Conservation (phyloP, 1,140 invertebrate genomes). For the Ganaspis sp. region DNA sequence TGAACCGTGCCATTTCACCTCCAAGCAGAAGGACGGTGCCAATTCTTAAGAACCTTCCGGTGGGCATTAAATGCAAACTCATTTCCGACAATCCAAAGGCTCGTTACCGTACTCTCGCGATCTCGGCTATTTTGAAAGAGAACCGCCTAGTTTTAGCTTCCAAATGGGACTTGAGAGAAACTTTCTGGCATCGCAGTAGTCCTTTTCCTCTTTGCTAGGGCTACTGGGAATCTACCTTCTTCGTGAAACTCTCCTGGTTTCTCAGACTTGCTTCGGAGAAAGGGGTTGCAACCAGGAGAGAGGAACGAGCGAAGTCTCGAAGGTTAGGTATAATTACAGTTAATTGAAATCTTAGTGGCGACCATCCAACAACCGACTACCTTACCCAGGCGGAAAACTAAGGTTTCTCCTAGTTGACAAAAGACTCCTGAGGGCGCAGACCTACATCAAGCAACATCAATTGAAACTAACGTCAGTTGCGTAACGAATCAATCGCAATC, state of each 20-base stretch:
- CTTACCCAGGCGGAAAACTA: neutral
- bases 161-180: conserved; percentile 70
- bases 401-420: conserved; percentile 6
- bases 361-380: conserved; percentile 57
- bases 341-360: conserved; percentile 73
- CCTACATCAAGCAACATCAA: no score
- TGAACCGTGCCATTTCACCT: conserved; percentile 29
- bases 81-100: conserved; percentile 38
- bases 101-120: conserved; percentile 35
- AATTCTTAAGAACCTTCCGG: conserved; percentile 68
- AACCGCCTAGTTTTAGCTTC: conserved; percentile 58
- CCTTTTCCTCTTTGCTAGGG: conserved; percentile 42
- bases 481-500: no score
- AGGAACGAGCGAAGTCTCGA: conserved; percentile 47
- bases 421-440: neutral
- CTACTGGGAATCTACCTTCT: conserved; percentile 37
- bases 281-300: conserved; percentile 36
- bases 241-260: conserved; percentile 53
- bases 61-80: conserved; percentile 61
- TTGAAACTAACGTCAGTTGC: neutral
- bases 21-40: conserved; percentile 50
- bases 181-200: conserved; percentile 66
- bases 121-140: conserved; percentile 45
- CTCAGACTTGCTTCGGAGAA: conserved; percentile 37
- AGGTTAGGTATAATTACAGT: conserved; percentile 68